A percentile compares a stretch with the other conserved stretches of the same genome.
Evolutionary conservation across 2,113 vertebrate species (phyloP).

Genomic region (Helogale parvula): DNA sequence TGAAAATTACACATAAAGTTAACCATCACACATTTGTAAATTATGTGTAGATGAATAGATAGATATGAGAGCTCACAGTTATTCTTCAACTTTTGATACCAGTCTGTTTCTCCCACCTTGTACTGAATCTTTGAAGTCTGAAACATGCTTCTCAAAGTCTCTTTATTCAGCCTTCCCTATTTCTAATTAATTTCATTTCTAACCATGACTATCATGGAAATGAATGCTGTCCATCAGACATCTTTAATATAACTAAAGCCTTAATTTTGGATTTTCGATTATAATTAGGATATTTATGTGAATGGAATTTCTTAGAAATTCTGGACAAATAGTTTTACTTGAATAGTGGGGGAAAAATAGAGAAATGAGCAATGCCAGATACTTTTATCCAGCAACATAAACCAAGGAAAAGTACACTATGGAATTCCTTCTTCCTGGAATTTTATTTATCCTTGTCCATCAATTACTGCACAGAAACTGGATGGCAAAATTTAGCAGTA

Average conservation of each 20-base stretch:
- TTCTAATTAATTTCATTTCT: not conserved
- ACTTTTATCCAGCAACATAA: not conserved
- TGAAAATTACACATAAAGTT: not conserved
- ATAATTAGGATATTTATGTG: not conserved
- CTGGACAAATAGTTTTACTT: not conserved
- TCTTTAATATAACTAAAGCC: not conserved
- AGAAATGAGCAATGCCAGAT: not conserved
- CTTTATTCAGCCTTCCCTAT: not conserved
- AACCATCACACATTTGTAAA: not conserved
- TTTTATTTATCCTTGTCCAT: not conserved
- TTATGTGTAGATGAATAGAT: not conserved
- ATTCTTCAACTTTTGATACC: not conserved
- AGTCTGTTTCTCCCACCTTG: not conserved
- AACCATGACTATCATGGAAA: not conserved
- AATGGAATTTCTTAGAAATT: not conserved
- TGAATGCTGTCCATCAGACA: not conserved
- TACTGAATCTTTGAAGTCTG: not conserved
- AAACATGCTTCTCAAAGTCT: not conserved
- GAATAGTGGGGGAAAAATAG: not conserved
- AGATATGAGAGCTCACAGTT: not conserved
- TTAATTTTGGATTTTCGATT: not conserved
- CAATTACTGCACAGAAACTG: not conserved
- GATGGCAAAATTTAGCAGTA: not conserved
- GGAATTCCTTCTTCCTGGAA: not conserved
- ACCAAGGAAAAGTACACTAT: not conserved